A percentile compares a stretch with the other conserved stretches of the same genome.
Evolutionary conservation across 2,888 invertebrate genomes (phyloP).

Genomic region (Opisthograptis luteolata): DNA sequence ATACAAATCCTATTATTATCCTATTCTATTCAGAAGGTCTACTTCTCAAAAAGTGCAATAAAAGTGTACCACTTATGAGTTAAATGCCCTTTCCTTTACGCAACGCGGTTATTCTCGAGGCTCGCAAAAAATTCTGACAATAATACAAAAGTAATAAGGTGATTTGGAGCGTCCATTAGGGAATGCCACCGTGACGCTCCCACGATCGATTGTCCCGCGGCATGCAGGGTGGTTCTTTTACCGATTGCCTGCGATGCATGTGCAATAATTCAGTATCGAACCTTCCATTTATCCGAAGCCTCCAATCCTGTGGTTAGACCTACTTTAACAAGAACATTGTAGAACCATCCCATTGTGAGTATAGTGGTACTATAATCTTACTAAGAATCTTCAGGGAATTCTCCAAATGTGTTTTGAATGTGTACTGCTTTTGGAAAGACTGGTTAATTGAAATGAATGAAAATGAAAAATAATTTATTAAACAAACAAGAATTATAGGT

Average conservation of each 20-base stretch:
- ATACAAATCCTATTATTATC: conserved; percentile 8
- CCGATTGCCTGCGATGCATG: conserved; percentile 42
- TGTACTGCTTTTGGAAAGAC: background rate
- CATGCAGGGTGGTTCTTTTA: conserved; percentile 56
- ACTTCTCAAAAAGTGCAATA: conserved; percentile 56
- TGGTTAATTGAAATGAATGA: too few relatives aligned
- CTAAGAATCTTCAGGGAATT: too few relatives aligned
- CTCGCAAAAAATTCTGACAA: conserved; percentile 67
- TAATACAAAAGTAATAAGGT: conserved; percentile 76
- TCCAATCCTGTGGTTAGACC: background rate
- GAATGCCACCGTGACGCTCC: conserved; percentile 72
- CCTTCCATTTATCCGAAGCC: conserved; percentile 1
- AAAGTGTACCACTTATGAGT: conserved; percentile 42
- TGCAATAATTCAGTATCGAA: conserved; percentile 20
- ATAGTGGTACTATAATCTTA: background rate
- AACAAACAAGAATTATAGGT: too few relatives aligned
- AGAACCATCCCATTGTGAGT: background rate
- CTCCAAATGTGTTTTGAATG: background rate
- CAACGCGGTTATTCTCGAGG: conserved; percentile 56
- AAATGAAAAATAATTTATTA: too few relatives aligned
- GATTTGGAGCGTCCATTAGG: conserved; percentile 72
- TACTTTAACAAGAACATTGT: background rate
- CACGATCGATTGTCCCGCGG: conserved; percentile 64
- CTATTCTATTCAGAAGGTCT: conserved; percentile 32
- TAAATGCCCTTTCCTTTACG: conserved; percentile 51